Evolutionary conservation across 2,888 invertebrate genomes (phyloP).

Genomic region (Hecatera dysodea): DNA sequence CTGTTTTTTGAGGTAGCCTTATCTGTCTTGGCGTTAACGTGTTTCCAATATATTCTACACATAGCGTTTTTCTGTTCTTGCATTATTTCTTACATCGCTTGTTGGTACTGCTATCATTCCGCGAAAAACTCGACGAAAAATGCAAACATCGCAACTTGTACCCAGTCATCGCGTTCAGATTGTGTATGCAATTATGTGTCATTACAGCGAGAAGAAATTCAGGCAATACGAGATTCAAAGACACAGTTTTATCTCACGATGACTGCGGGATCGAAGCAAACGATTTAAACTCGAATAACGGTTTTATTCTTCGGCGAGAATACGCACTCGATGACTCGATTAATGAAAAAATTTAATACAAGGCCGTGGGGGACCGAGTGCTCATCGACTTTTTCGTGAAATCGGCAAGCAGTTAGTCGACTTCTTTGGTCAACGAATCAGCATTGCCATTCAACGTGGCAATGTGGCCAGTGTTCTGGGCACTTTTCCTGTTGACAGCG

Average conservation of each 20-base stretch:
- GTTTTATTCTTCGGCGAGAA: slow-evolving; percentile 11
- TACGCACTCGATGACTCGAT: no score
- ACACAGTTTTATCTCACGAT: slow-evolving; percentile 24
- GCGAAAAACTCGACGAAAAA: slow-evolving; percentile 7
- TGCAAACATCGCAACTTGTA: slow-evolving; percentile 7
- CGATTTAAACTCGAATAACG: not conserved
- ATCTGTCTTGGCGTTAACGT: not conserved
- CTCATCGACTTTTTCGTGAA: no score
- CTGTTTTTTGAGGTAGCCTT: not conserved
- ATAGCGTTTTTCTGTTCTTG: not conserved
- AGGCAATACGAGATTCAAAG: slow-evolving; percentile 42
- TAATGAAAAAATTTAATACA: no score
- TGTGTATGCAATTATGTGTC: slow-evolving; percentile 50
- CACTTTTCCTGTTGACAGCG: no score
- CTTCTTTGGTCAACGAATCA: no score
- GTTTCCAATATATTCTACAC: not conserved
- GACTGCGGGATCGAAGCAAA: slow-evolving; percentile 2
- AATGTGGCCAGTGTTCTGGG: no score
- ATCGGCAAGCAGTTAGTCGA: no score
- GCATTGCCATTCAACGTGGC: no score
- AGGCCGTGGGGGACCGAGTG: no score
- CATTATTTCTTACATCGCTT: not conserved
- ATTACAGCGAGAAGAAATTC: slow-evolving; percentile 52
- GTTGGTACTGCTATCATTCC: not conserved
- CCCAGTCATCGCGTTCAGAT: slow-evolving; percentile 2